Conservation (phyloP, 35 echinoderm and acorn worm genomes). For the Apostichopus parvimensis region DNA sequence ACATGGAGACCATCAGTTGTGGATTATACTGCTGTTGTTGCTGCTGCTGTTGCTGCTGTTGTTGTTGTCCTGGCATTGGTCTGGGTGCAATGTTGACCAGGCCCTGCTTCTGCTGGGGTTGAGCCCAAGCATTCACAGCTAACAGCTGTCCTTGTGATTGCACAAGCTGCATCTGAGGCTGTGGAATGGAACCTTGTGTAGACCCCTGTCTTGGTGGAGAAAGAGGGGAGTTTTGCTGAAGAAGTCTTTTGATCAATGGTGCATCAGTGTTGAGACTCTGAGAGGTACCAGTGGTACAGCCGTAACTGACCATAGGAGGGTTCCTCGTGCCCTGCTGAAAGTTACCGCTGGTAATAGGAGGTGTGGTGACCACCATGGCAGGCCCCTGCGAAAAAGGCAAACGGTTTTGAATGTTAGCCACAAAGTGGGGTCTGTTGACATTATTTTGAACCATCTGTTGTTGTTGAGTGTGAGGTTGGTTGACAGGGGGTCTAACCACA, state of each 20-base stretch:
- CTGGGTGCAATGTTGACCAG: conserved; percentile 46
- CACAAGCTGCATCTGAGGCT: conserved; percentile 64
- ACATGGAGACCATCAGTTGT: conserved; percentile 34
- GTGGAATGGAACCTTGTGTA: neutral
- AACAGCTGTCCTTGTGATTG: conserved; percentile 60
- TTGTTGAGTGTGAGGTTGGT: conserved; percentile 19
- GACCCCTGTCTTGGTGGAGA: conserved; percentile 40
- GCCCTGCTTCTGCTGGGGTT: conserved; percentile 31
- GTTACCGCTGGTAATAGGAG: conserved; percentile 1
- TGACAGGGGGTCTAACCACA: conserved; percentile 42
- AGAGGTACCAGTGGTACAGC: conserved; percentile 21
- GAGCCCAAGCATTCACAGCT: conserved; percentile 23
- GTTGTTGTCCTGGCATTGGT: conserved; percentile 13
- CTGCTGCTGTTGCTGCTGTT: conserved; percentile 8
- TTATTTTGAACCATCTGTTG: conserved; percentile 37
- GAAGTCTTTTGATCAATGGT: conserved; percentile 87
- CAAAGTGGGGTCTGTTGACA: conserved; percentile 21
- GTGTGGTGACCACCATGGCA: conserved; percentile 22
- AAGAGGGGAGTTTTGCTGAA: conserved; percentile 68
- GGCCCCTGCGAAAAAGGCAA: conserved; percentile 43
- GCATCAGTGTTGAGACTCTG: conserved; percentile 64
- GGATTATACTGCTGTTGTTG: conserved; percentile 16
- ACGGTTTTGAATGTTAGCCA: conserved; percentile 41
- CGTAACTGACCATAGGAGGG: conserved; percentile 26
- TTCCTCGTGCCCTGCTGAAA: conserved; percentile 27